Conservation (phyloP, 2,888 invertebrate genomes). For the Phortica okadai region DNA sequence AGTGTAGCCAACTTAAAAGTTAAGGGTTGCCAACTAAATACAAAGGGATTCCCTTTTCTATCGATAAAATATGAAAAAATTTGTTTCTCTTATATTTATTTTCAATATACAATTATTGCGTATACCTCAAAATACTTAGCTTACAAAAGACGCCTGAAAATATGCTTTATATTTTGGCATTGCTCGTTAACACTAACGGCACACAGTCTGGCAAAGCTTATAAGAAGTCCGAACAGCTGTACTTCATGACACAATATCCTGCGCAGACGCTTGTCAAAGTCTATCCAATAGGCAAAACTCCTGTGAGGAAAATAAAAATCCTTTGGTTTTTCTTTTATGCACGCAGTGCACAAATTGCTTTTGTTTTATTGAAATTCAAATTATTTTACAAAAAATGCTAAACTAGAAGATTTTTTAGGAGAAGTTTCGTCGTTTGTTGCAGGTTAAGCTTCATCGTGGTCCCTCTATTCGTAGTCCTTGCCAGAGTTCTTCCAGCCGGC, state of each 20-base stretch:
- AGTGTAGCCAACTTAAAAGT: background rate
- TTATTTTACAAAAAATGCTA: no score
- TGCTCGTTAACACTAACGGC: no score
- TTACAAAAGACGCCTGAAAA: background rate
- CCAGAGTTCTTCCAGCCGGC: conserved; percentile 39
- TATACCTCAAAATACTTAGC: background rate
- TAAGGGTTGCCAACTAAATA: conserved; percentile 18
- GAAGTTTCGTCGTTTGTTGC: no score
- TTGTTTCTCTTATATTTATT: background rate
- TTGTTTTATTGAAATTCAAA: no score
- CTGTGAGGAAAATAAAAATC: no score
- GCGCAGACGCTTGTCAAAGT: background rate
- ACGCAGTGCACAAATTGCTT: no score
- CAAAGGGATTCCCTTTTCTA: no score
- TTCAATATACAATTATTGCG: background rate
- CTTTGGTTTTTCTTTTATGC: conserved; percentile 10
- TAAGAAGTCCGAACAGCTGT: no score
- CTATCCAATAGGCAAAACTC: no score
- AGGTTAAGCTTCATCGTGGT: background rate
- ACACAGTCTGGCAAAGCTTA: no score
- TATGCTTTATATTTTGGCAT: background rate
- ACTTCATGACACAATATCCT: no score
- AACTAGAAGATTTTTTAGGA: no score
- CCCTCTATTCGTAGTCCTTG: background rate
- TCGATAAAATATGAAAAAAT: background rate